Percentiles rank a stretch among this genome's conserved stretches.
phyloP scores from a whole-genome alignment of 2,113 vertebrate species.

The Syngnathus scovelli region DNA sequence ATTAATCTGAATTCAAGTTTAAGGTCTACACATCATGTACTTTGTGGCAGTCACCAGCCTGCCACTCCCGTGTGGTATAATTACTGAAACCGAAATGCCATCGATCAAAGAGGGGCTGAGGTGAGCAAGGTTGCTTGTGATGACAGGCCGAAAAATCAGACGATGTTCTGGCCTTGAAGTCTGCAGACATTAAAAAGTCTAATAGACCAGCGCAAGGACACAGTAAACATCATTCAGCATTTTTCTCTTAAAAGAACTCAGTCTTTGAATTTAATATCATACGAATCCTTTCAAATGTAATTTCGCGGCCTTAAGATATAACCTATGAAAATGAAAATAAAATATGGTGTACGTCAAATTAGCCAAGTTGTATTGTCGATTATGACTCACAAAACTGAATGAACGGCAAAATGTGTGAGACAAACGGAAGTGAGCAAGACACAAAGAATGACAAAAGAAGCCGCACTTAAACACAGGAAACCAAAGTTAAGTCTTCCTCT shows the following conservation, averaged over 20 bases:
- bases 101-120: conserved; percentile 62
- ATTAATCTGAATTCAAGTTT: conserved; percentile 3
- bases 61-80: conserved; percentile 41
- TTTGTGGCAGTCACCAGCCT: conserved; percentile 9
- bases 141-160: conserved; percentile 35
- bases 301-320: background rate
- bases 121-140: conserved; percentile 44
- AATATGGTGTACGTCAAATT: background rate
- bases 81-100: conserved; percentile 62
- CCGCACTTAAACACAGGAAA: conserved; percentile 39
- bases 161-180: conserved; percentile 55
- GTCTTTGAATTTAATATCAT: conserved; percentile 20
- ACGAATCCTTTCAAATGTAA: background rate
- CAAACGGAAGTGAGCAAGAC: conserved; percentile 10
- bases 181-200: conserved; percentile 47
- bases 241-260: conserved; percentile 2
- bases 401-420: conserved; percentile 6
- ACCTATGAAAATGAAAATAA: background rate
- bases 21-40: background rate
- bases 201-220: conserved; percentile 19
- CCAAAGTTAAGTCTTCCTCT: conserved; percentile 55
- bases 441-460: conserved; percentile 18
- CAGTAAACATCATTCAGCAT: conserved; percentile 29
- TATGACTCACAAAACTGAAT: conserved; percentile 3
- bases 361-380: background rate